A percentile compares a stretch with the other conserved stretches of the same genome.
Conservation (phyloP, 2,113 vertebrate genomes). For the Mesembrinibis cayennensis region DNA sequence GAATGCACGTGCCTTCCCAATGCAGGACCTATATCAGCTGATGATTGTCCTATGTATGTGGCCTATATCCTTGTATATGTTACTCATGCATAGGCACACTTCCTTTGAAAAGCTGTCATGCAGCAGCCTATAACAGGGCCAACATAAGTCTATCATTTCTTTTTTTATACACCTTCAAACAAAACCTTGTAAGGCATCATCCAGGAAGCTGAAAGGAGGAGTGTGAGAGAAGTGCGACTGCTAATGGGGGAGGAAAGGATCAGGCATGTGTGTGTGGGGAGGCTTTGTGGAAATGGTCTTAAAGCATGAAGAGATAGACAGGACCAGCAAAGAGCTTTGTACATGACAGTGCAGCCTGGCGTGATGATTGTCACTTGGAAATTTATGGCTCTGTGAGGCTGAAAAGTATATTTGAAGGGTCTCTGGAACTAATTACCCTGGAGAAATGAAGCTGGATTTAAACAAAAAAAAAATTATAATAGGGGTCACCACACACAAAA, state of each 20-base stretch:
- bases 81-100: neutral
- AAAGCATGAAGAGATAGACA: neutral
- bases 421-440: slow-evolving; percentile 17
- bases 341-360: neutral
- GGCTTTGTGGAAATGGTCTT: neutral
- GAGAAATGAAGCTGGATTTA: slow-evolving; percentile 5
- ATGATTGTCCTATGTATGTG: neutral
- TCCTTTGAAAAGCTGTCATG: neutral
- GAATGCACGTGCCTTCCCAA: neutral
- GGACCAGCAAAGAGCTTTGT: neutral
- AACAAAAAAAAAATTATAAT: neutral
- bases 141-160: neutral
- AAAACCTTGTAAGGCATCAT: neutral
- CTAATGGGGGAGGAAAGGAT: neutral
- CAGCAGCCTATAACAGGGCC: neutral
- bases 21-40: neutral
- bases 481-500: neutral
- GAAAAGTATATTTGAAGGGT: neutral
- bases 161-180: slow-evolving; percentile 16
- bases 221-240: neutral
- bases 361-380: neutral
- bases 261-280: neutral
- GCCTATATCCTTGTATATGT: neutral
- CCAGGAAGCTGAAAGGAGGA: neutral
- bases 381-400: neutral